Base-by-base conservation (phyloP, 2,888 invertebrate genomes). In the Heliconius ismenius region DNA sequence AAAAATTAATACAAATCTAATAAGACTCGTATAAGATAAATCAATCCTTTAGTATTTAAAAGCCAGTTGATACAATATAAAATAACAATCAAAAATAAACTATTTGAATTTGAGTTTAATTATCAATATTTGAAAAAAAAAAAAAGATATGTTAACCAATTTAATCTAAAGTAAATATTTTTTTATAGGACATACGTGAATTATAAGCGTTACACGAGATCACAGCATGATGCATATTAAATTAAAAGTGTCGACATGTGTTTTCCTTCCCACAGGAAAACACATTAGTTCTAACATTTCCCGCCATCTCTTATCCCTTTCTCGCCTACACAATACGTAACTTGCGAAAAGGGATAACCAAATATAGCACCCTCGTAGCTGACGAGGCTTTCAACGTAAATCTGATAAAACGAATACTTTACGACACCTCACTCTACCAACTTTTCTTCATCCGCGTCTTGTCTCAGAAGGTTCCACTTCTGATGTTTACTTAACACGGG, bases 251-350 rank as follows among this genome's bases (percentile, higher is more conserved):
- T 89, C 91, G 89, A 94, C 94, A 94, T 92, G 92, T 94, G 94
- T 94, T 94, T 94, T 93, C 87, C 91, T 93, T 93, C 93, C 92
- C 93, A 92, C 92, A 93, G 93, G 93, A 93, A 94, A 94, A 93
- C 91, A 92, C 91, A 93, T 93, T 93, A 93, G 92, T 90, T 86
- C 85, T 86, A 90, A 91, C 92, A 93, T 93, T 93, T 93, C 89
- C 93, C 89, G 84, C 79, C 78, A 80, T 83, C 80, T 26, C 63
- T 82, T 79, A 63, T 92, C 92, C 82, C 86, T 83, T 70, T 92
- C 87, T 28, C 83, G 82, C 91, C 36, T 43, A 64, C 72, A 49
- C 73, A 15, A 63, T 43, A 39, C 18, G 39, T 78, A 58, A 32
- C 76, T 60, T 39, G 81, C 69, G 75, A 79, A 88, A 92, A 81